Percentiles rank a stretch among this genome's conserved stretches.
phyloP scores from a whole-genome alignment of 2,797 vertebrate species.

The Onychomys torridus region DNA sequence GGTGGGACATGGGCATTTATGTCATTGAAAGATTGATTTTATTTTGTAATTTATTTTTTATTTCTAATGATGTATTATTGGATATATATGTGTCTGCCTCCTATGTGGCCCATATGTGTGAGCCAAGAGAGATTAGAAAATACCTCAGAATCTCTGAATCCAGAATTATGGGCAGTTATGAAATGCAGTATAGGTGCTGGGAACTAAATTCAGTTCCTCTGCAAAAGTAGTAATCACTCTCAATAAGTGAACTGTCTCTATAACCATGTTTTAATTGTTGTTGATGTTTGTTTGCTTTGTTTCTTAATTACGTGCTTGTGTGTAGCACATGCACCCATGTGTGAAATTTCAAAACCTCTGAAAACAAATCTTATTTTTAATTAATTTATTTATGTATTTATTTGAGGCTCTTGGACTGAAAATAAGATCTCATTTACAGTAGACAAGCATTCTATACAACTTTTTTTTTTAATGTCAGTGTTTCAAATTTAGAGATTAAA shows the following conservation, averaged over 20 bases:
- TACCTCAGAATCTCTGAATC: not conserved
- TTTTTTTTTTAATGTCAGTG: not conserved
- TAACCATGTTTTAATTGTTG: not conserved
- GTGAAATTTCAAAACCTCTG: not conserved
- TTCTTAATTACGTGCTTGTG: not conserved
- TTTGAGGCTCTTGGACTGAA: not conserved
- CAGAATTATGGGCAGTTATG: not conserved
- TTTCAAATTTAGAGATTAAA: not conserved
- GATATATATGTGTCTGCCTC: not conserved
- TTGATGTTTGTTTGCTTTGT: not conserved
- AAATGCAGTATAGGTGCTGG: not conserved
- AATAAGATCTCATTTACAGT: fast-evolving
- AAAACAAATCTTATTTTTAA: not conserved
- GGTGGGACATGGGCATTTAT: not conserved
- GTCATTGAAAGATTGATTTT: not conserved
- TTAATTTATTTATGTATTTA: not conserved
- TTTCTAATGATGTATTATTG: not conserved
- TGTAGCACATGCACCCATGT: not conserved
- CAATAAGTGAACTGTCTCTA: not conserved
- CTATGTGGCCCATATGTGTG: not conserved
- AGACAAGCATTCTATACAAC: not conserved
- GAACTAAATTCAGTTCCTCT: not conserved
- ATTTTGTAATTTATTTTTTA: not conserved
- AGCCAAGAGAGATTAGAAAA: not conserved
- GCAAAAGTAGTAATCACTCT: not conserved